phyloP scores from a whole-genome alignment of 2,113 vertebrate species.

The Gymnocephalus cernua region DNA sequence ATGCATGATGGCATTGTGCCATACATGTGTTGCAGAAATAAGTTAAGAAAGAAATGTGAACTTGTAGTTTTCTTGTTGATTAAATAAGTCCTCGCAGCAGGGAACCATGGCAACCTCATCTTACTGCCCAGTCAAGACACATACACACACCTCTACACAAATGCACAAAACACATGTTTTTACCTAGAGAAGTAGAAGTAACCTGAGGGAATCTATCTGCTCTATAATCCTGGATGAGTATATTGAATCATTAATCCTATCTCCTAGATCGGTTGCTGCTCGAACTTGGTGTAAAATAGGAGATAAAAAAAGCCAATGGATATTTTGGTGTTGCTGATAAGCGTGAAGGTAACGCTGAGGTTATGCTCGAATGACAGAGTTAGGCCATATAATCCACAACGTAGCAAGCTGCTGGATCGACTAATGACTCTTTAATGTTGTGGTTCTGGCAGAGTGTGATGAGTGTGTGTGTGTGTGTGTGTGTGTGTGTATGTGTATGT shows the following conservation, averaged over 20 bases:
- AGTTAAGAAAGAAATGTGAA: background rate
- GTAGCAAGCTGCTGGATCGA: background rate
- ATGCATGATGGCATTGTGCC: background rate
- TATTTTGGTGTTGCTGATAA: background rate
- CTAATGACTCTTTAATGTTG: slow-evolving; percentile 23
- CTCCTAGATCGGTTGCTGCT: background rate
- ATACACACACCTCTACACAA: slow-evolving; percentile 19
- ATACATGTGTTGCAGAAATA: background rate
- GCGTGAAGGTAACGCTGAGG: slow-evolving; percentile 1
- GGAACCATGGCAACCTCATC: slow-evolving; percentile 70
- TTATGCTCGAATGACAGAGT: background rate
- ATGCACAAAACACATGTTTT: slow-evolving; percentile 16
- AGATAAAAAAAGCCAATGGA: background rate
- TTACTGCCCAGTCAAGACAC: slow-evolving; percentile 1
- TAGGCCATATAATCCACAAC: slow-evolving; percentile 18
- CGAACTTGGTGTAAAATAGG: background rate
- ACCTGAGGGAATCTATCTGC: background rate
- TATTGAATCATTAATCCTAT: slow-evolving; percentile 6
- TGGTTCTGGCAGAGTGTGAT: slow-evolving; percentile 42
- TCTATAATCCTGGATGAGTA: background rate
- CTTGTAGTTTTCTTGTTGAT: slow-evolving; percentile 9
- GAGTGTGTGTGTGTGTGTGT: slow-evolving; percentile 42
- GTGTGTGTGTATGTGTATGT: slow-evolving; percentile 37
- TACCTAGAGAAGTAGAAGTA: background rate
- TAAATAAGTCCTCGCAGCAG: background rate